Conservation (phyloP, 2,888 invertebrate genomes). For the Eledona agricola region DNA sequence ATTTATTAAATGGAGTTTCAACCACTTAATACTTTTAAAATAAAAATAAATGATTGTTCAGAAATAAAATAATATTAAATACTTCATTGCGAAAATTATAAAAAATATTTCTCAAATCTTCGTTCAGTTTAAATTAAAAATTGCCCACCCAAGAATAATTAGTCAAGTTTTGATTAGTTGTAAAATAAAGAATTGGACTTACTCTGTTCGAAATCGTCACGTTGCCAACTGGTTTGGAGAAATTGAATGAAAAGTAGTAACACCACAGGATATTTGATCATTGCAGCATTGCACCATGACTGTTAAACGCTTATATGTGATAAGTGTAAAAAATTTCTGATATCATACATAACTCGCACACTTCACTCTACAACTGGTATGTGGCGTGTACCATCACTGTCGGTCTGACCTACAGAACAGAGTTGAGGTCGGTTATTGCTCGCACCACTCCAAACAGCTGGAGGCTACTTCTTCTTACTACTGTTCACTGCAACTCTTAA, state of each 20-base stretch:
- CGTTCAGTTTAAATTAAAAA: background rate
- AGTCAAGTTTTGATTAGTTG: background rate
- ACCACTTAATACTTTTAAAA: too few species aligned
- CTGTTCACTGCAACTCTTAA: too few species aligned
- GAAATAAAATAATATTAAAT: too few species aligned
- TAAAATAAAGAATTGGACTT: constrained; percentile 7
- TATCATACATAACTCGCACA: constrained; percentile 11
- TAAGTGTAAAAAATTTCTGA: background rate
- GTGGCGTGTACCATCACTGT: constrained; percentile 21
- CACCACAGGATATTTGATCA: constrained; percentile 16
- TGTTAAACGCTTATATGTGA: constrained; percentile 1
- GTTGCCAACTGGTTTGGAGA: background rate
- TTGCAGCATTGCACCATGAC: constrained; percentile 21
- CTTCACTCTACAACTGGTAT: constrained; percentile 2
- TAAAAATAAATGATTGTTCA: too few species aligned
- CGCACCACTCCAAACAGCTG: constrained; percentile 13
- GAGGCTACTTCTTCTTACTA: constrained; percentile 12
- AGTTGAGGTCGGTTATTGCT: constrained; percentile 25
- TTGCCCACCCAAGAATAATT: background rate
- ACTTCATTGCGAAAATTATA: too few species aligned
- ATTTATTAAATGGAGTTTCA: too few species aligned
- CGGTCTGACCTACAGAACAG: constrained; percentile 26
- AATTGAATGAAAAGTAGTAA: constrained; percentile 5
- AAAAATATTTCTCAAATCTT: background rate
- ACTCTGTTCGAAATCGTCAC: constrained; percentile 12